Evolutionary conservation across 1,140 invertebrate genomes (phyloP).

Genomic region (Drosophila aff.): DNA sequence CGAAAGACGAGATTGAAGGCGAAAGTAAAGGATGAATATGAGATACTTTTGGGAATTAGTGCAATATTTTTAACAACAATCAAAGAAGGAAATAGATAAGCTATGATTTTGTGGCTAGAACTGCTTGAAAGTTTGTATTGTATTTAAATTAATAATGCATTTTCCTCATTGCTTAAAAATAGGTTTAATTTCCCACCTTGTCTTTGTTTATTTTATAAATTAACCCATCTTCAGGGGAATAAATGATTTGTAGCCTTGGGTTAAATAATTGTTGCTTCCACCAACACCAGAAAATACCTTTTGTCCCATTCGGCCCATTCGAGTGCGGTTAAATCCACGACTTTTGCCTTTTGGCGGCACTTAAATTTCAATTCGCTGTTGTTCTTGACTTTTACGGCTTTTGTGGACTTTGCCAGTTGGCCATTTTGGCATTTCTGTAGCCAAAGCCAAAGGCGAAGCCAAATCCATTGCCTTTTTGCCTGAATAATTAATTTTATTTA

Average conservation of each 20-base stretch:
- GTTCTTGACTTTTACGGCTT: constrained; percentile 52
- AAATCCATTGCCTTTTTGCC: constrained; percentile 38
- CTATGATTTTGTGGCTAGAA: not conserved
- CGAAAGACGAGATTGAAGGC: not conserved
- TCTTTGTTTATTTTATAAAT: constrained; percentile 2
- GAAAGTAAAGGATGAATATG: not conserved
- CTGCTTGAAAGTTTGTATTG: not conserved
- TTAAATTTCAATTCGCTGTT: constrained; percentile 47
- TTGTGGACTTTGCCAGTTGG: constrained; percentile 41
- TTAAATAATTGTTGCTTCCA: constrained; percentile 35
- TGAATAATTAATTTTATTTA: constrained; percentile 74
- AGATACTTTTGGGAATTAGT: not conserved
- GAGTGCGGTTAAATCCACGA: constrained; percentile 17
- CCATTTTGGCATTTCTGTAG: constrained; percentile 28
- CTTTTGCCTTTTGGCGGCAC: constrained; percentile 45
- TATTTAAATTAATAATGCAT: no score
- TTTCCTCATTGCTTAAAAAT: not conserved
- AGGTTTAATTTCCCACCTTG: not conserved
- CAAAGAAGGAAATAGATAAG: not conserved
- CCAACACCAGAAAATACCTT: constrained; percentile 14
- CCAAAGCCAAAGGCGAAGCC: constrained; percentile 11
- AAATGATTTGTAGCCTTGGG: constrained; percentile 13
- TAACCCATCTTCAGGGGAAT: not conserved
- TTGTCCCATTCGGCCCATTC: not conserved
- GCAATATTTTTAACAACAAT: no score